Evolutionary conservation across 2,797 vertebrate genomes (phyloP).

Genomic region (Ceryle rudis): DNA sequence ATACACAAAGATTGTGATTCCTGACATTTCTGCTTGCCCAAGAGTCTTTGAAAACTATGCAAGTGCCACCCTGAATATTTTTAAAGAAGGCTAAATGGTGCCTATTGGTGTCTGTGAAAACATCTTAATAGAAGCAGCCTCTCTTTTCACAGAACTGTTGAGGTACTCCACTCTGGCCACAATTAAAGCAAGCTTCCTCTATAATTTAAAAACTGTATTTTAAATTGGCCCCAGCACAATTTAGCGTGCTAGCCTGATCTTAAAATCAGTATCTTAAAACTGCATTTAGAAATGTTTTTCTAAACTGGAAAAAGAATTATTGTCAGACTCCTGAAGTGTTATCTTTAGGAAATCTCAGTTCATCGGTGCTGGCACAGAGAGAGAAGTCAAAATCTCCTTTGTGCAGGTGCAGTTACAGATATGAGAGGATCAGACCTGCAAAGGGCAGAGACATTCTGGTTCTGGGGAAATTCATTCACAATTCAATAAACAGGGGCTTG

Average conservation of each 20-base stretch:
- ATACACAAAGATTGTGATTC: background rate
- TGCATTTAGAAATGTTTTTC: background rate
- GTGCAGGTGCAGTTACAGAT: background rate
- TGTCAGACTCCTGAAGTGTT: background rate
- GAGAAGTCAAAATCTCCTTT: background rate
- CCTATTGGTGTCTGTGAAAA: background rate
- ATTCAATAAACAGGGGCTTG: background rate
- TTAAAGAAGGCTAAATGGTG: background rate
- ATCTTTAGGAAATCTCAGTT: background rate
- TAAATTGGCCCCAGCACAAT: background rate
- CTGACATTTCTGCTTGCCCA: background rate
- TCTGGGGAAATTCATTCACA: background rate
- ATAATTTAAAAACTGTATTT: background rate
- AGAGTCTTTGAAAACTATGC: background rate
- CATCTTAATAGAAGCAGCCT: background rate
- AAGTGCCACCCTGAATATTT: background rate
- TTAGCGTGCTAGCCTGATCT: background rate
- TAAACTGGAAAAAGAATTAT: background rate
- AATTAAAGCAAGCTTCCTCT: background rate
- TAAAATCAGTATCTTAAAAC: background rate
- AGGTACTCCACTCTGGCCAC: background rate
- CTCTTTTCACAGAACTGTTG: background rate
- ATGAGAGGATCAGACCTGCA: background rate
- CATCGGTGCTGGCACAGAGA: background rate
- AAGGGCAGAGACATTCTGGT: background rate